Conservation (phyloP, 2,888 invertebrate genomes). For the Cheilosia urbana region DNA sequence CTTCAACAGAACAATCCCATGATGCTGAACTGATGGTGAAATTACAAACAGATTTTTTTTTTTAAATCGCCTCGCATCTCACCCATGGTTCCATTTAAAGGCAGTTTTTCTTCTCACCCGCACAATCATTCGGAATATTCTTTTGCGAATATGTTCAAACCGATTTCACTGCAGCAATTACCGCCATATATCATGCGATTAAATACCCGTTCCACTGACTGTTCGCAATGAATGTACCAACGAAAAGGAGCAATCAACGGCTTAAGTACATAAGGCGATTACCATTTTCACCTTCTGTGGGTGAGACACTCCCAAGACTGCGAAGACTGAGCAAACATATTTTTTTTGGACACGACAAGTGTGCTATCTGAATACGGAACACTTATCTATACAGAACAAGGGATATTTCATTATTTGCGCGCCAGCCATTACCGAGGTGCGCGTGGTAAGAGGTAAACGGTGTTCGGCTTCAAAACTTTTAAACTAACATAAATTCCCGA, state of each 20-base stretch:
- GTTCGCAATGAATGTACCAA: neutral
- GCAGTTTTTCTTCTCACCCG: no score
- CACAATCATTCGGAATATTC: no score
- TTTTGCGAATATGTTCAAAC: no score
- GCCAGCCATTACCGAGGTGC: conserved; percentile 31
- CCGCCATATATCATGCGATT: no score
- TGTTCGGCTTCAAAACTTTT: conserved; percentile 49
- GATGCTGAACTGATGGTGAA: no score
- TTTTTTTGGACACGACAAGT: neutral
- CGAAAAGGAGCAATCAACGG: conserved; percentile 29
- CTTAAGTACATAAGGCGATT: conserved; percentile 55
- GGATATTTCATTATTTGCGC: conserved; percentile 21
- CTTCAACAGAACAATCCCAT: no score
- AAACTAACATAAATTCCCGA: conserved; percentile 63
- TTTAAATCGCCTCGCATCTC: no score
- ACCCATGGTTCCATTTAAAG: no score
- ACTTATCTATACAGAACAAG: conserved; percentile 20
- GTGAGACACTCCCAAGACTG: neutral
- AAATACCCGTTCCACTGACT: no score
- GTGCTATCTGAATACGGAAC: neutral
- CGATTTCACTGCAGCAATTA: no score
- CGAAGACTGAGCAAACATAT: conserved; percentile 18
- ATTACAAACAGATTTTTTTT: no score
- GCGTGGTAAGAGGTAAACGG: conserved; percentile 37
- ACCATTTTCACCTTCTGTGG: conserved; percentile 37